A percentile compares a stretch with the other conserved stretches of the same genome.
Evolutionary conservation across 2,888 invertebrate species (phyloP).

Genomic region (Pyrochroa serraticornis): DNA sequence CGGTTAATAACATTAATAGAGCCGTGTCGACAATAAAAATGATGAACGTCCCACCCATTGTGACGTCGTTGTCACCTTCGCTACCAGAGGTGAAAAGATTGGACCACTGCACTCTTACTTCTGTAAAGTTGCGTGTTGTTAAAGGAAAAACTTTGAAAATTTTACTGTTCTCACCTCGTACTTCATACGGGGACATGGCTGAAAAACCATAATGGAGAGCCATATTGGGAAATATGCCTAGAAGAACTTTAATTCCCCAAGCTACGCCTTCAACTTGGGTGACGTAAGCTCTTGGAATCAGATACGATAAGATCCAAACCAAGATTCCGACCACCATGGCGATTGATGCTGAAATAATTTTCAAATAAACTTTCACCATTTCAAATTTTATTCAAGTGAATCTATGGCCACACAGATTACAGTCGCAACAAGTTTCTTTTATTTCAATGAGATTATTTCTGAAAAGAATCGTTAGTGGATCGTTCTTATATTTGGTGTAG

Average conservation of each 20-base stretch:
- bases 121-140: conserved; percentile 42
- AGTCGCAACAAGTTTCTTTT: too few relatives aligned
- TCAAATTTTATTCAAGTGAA: not conserved
- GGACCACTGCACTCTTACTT: conserved; percentile 57
- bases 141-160: not conserved
- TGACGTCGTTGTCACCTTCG: conserved; percentile 47
- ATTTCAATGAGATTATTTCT: too few relatives aligned
- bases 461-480: too few relatives aligned
- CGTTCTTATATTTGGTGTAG: too few relatives aligned
- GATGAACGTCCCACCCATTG: conserved; percentile 54
- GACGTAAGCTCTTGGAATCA: conserved; percentile 45
- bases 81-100: conserved; percentile 55
- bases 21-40: conserved; percentile 61
- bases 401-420: too few relatives aligned
- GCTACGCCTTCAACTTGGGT: conserved; percentile 28
- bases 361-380: not conserved
- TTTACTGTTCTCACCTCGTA: conserved; percentile 44
- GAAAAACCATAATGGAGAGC: conserved; percentile 51
- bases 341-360: conserved; percentile 45
- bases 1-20: conserved; percentile 62
- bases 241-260: conserved; percentile 38
- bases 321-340: conserved; percentile 51
- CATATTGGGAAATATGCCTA: conserved; percentile 53
- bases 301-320: conserved; percentile 52
- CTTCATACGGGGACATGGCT: conserved; percentile 51